phyloP scores from a whole-genome alignment of 2,113 vertebrate species.

The Erinaceus europaeus region DNA sequence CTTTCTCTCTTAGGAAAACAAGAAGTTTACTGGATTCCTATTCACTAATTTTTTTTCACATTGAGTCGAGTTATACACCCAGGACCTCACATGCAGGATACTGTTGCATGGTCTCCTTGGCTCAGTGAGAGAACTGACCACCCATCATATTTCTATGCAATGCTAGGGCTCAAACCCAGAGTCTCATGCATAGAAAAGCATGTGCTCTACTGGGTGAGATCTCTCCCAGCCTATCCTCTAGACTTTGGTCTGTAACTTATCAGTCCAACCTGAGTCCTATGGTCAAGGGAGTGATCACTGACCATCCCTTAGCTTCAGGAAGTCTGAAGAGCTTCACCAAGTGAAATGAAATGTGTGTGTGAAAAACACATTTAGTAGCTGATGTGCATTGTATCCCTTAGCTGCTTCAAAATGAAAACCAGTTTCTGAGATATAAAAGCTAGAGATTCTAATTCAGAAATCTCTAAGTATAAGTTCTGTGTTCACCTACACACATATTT shows the following conservation, averaged over 20 bases:
- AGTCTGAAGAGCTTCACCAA: neutral
- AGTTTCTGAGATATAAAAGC: neutral
- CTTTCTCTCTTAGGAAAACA: neutral
- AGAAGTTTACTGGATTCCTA: neutral
- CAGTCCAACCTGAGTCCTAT: neutral
- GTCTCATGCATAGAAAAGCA: too few relatives aligned
- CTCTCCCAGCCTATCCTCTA: too few relatives aligned
- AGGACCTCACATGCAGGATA: too few relatives aligned
- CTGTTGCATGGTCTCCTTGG: too few relatives aligned
- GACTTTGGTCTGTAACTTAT: neutral
- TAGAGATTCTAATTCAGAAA: neutral
- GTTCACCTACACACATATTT: neutral
- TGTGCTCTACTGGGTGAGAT: too few relatives aligned
- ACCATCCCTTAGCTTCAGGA: neutral
- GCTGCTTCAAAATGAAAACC: neutral
- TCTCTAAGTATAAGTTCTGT: neutral
- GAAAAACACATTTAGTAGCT: neutral
- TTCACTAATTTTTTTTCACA: too few relatives aligned
- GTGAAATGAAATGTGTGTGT: neutral
- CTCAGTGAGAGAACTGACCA: too few relatives aligned
- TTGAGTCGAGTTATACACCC: too few relatives aligned
- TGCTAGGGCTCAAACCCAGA: too few relatives aligned
- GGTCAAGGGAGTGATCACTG: neutral
- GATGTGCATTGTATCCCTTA: neutral
- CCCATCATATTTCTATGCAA: too few relatives aligned